Base-by-base conservation (phyloP, 2,113 vertebrate species). In the Eira barbara region DNA sequence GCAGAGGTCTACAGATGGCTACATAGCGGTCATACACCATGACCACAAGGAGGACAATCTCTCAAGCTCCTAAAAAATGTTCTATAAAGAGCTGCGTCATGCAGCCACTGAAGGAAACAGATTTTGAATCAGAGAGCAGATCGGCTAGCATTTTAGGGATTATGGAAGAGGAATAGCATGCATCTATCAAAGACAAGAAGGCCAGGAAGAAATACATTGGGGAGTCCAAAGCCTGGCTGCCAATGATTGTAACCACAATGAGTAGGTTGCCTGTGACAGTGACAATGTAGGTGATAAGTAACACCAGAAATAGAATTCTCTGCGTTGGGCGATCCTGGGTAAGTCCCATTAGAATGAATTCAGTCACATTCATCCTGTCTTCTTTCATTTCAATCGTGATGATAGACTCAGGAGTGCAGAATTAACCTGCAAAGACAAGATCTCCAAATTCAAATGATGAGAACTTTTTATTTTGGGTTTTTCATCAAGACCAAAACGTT, bases 1-100 rank as follows among this genome's bases (percentile, higher is more conserved):
- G 92, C 31, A 98, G 67, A n/a, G 96, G 94, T 84, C 85, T 96
- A 49, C 95, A 97, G 73, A 97, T 97, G 39, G 86, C 96, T 52
- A 97, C 63, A 5, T 94, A 88, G 45, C 34, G 45, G 65, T 98
- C 96, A 84, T 81, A 97, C 20, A 96, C 93, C 97, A 98, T 97
- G 49, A 94, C 76, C 5, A 96, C 91, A 47, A 98, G 89, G 15
- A 98, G 74, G 4, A 96, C 67, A 67, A 96, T 89, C 65, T 98
- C 95, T 12, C 92, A 92, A 84, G 17, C 55, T 14, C 91, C 91
- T 36, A 94, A 74, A 13, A 93, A 89, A 82, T 83, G 67, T 34
- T 90, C 85, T 69, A 29, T 3, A 45, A 97, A 87, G 42, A 97
- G 15, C 36, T 96, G 92, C 10, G 25, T 47, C 39, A 95, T 45